Conservation (phyloP, 2,888 invertebrate species). For the Orthosia gracilis region DNA sequence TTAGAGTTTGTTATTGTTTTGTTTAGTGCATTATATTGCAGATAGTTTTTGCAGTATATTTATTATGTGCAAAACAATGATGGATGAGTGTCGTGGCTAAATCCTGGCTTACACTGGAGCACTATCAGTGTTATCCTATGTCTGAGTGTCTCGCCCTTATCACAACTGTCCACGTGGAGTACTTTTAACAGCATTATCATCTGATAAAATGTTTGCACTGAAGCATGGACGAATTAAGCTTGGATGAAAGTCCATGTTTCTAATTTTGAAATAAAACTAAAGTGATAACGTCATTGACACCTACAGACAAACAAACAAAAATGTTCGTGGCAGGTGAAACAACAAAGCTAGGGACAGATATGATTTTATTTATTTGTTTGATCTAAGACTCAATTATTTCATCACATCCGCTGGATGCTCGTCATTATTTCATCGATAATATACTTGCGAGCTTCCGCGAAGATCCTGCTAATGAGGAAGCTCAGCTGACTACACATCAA, state of each 20-base stretch:
- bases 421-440: slow-evolving; percentile 25
- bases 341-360: slow-evolving; percentile 14
- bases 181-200: slow-evolving; percentile 37
- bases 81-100: slow-evolving; percentile 22
- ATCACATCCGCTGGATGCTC: slow-evolving; percentile 25
- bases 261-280: slow-evolving; percentile 5
- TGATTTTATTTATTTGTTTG: slow-evolving; percentile 23
- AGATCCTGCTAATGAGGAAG: slow-evolving; percentile 18
- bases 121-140: slow-evolving; percentile 45
- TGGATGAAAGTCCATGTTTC: neutral
- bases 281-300: slow-evolving; percentile 13
- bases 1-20: slow-evolving; percentile 26
- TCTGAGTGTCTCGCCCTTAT: slow-evolving; percentile 53
- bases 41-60: slow-evolving; percentile 28
- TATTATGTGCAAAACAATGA: slow-evolving; percentile 29
- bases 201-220: slow-evolving; percentile 26
- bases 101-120: slow-evolving; percentile 37
- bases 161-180: slow-evolving; percentile 41
- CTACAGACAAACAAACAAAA: slow-evolving; percentile 8
- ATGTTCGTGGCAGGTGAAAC: slow-evolving; percentile 9
- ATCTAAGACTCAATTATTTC: slow-evolving; percentile 19
- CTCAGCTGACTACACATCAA: slow-evolving; percentile 1
- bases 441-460: slow-evolving; percentile 6
- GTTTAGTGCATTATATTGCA: slow-evolving; percentile 13
- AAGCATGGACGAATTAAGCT: neutral